Base-by-base conservation (phyloP, 2,888 invertebrate genomes). In the Drosophila neonasuta region DNA sequence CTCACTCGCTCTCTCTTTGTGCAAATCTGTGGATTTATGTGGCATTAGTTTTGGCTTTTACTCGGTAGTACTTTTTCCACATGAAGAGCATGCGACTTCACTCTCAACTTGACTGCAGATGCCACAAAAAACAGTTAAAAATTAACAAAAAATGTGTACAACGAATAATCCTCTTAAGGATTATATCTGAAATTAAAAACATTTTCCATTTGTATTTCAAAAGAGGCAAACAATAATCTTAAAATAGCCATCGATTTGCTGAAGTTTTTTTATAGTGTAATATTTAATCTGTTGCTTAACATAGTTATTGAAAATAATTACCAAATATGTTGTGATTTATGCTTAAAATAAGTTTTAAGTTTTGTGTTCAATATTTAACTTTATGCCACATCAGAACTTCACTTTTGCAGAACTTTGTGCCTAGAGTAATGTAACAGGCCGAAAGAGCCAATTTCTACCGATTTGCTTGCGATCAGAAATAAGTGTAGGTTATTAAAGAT, bases 1-100 rank as follows among this genome's bases (percentile, higher is more conserved):
- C 24, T 6, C 24, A 0, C 24, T 24, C 24, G 5, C 1, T 1
- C 5, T 24, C 24, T 24, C 24, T 24, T 6, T 62, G 77, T 45
- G 61, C 50, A 79, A 81, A 81, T 84, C 79, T 68, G 24, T 62
- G 74, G 74, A 70, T 72, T 80, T 76, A 71, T 74, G 39, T 56
- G 65, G 69, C 63, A 69, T 73, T 79, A 68, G 56, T 51, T 59
- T 58, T 7, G 29, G 46, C 41, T 44, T 48, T 44, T 36, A 36
- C 36, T 6, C n/a, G 36, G 36, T 17, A 54, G 29, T 46, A 29
- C n/a, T 49, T 48, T 24, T 9, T 13, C 8, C 34, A 32, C 30
- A 17, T 39, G 11, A 24, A 15, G 4, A 52, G 29, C 11, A 24
- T 24, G 24, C 24, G 24, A 17, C 30, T 54, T 8, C 36, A 48